Evolutionary conservation across 2,888 invertebrate species (phyloP), one percentile per base, ranked within the genome.

Genomic region (Brachyptera risi): DNA sequence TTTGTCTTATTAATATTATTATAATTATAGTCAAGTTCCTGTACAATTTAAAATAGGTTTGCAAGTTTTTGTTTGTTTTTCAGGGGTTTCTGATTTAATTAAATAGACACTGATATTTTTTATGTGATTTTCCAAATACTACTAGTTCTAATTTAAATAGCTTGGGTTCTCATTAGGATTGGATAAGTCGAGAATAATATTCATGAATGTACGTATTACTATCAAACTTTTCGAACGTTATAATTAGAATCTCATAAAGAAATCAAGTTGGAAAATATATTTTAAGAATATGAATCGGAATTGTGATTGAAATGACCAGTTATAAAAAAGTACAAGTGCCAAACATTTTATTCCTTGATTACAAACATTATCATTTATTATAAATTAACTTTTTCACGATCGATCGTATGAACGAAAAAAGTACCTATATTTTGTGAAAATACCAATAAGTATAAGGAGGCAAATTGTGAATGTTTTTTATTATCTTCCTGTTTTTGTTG

Each of bases 71-170:
- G 31, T 42, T 50, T 62, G 58, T 58, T 59, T 59, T 58, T 62
- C 59, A 56, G 56, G 59, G 57, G 57, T 61, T 58, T 54, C 56
- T 61, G 58, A 57, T 44, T 26, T 58, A 58, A 44, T 27, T 58
- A 50, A 37, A 27, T 26, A 49, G 27, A 58, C 38, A 49, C 50
- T 54, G 42, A 58, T 44, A 58, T 40, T 26, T 58, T 62, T 62
- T 54, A 54, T 62, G 58, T 62, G 58, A 62, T 62, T 62, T 61
- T 58, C 51, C 37, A 58, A 50, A n/a, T n/a, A n/a, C n/a, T n/a
- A n/a, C n/a, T 17, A 38, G 13, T 38, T 35, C 17, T 38, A 38
- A 15, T 38, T 38, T n/a, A n/a, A n/a, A n/a, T n/a, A n/a, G n/a
- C n/a, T n/a, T n/a, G n/a, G n/a, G 40, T n/a, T 38, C 17, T 38